These are phyloP conservation scores for Panthera leo DNA, from an alignment of 2,113 vertebrate genomes.

Conservation along the genomic window DNA sequence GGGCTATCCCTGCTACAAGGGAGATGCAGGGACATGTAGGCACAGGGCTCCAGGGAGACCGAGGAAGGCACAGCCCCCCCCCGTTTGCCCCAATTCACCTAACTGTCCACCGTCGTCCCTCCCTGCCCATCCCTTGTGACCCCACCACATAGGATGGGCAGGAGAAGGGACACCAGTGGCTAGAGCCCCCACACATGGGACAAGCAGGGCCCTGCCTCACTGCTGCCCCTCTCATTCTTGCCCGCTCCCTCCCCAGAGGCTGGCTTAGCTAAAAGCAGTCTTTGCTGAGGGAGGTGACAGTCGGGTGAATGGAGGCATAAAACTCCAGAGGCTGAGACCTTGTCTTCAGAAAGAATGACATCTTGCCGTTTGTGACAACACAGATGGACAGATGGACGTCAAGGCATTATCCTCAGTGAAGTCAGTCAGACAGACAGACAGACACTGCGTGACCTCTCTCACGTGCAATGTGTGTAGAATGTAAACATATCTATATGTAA, in stretches of 20 bases:
- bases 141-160: neutral
- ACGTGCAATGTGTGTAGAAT: neutral
- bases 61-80: neutral
- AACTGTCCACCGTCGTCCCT: neutral
- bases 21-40: too few species aligned
- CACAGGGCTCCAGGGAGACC: neutral
- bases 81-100: too few species aligned
- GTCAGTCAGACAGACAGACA: neutral
- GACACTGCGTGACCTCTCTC: neutral
- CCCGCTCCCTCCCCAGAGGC: neutral
- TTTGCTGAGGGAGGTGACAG: neutral
- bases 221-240: neutral
- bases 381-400: neutral
- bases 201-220: rapidly evolving
- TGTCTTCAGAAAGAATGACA: neutral
- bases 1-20: neutral
- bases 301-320: too few species aligned
- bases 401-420: neutral
- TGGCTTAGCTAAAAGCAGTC: neutral
- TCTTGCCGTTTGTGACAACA: neutral
- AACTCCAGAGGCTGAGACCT: neutral
- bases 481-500: neutral
- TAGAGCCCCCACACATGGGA: too few species aligned
- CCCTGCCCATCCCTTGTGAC: too few species aligned
- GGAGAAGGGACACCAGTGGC: too few species aligned